These are phyloP conservation scores for Cantharis rustica DNA, from an alignment of 2,888 invertebrate genomes.

Conservation along the genomic window DNA sequence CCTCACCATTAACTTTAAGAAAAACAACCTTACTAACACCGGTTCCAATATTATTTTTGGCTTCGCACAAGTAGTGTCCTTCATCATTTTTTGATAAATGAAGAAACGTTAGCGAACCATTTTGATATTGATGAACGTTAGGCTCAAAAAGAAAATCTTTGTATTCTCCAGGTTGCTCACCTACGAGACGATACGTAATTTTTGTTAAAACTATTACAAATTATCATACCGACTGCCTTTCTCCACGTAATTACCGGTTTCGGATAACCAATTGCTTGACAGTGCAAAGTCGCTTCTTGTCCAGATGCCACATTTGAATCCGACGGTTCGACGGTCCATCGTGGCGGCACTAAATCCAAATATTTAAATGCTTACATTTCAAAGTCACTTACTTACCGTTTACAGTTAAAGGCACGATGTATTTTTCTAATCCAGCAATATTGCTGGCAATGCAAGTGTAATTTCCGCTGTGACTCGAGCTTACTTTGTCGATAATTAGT, in stretches of 20 bases:
- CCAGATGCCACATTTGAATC: slow-evolving; percentile 83
- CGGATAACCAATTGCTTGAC: slow-evolving; percentile 91
- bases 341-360: slow-evolving; percentile 77
- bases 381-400: slow-evolving; percentile 65
- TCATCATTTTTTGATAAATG: slow-evolving; percentile 85
- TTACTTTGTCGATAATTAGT: slow-evolving; percentile 83
- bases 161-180: slow-evolving; percentile 75
- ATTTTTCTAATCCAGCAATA: slow-evolving; percentile 78
- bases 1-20: slow-evolving; percentile 85
- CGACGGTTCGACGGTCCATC: slow-evolving; percentile 84
- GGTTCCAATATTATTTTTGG: slow-evolving; percentile 89
- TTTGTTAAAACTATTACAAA: not conserved
- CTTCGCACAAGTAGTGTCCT: slow-evolving; percentile 90
- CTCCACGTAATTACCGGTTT: slow-evolving; percentile 88
- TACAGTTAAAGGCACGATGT: slow-evolving; percentile 79
- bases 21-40: slow-evolving; percentile 92
- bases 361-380: not conserved
- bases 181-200: slow-evolving; percentile 42
- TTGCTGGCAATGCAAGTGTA: slow-evolving; percentile 92
- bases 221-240: slow-evolving; percentile 74
- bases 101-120: slow-evolving; percentile 83
- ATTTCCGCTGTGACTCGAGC: slow-evolving; percentile 85
- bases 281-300: slow-evolving; percentile 82
- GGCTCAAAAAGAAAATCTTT: slow-evolving; percentile 83
- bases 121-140: slow-evolving; percentile 75